Percentiles rank a stretch among this genome's conserved stretches.
Conservation (phyloP, 2,797 vertebrate genomes). For the Sylvilagus floridanus region DNA sequence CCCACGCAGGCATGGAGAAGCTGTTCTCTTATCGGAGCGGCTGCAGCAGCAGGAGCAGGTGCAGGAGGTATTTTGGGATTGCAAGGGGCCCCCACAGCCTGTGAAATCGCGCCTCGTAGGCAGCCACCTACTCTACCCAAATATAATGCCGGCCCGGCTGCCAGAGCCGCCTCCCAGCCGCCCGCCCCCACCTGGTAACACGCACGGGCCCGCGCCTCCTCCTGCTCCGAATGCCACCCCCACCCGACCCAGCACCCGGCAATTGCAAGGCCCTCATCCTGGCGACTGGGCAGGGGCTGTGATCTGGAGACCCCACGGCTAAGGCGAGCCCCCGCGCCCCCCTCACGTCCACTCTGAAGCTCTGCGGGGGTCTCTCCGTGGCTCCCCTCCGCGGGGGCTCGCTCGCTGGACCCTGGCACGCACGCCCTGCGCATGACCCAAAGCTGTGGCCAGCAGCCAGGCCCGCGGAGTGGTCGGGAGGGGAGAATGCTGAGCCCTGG, state of each 20-base stretch:
- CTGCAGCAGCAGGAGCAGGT: conserved; percentile 53
- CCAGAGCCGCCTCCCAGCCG: background rate
- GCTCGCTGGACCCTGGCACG: too few relatives aligned
- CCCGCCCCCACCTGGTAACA: background rate
- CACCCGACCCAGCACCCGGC: too few relatives aligned
- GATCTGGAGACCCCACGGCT: too few relatives aligned
- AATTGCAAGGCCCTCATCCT: too few relatives aligned
- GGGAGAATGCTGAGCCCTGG: accelerated
- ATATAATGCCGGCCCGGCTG: conserved; percentile 46
- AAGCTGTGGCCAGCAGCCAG: accelerated
- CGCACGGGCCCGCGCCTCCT: too few relatives aligned
- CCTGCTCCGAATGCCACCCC: too few relatives aligned
- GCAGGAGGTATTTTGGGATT: conserved; percentile 67
- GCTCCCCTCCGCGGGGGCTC: background rate
- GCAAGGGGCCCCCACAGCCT: conserved; percentile 53
- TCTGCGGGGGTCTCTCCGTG: accelerated
- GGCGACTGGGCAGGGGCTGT: too few relatives aligned
- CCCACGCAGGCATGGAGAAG: background rate
- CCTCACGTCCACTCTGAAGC: conserved; percentile 31
- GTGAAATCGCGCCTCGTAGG: conserved; percentile 61
- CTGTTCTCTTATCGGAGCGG: background rate
- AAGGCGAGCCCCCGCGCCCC: background rate
- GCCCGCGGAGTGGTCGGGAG: background rate
- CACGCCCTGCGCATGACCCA: background rate
- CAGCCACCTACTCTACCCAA: conserved; percentile 69